Percentiles rank a stretch among this genome's conserved stretches.
Evolutionary conservation across 2,888 invertebrate genomes (phyloP).

Genomic region (Tuberolachnus salignus): DNA sequence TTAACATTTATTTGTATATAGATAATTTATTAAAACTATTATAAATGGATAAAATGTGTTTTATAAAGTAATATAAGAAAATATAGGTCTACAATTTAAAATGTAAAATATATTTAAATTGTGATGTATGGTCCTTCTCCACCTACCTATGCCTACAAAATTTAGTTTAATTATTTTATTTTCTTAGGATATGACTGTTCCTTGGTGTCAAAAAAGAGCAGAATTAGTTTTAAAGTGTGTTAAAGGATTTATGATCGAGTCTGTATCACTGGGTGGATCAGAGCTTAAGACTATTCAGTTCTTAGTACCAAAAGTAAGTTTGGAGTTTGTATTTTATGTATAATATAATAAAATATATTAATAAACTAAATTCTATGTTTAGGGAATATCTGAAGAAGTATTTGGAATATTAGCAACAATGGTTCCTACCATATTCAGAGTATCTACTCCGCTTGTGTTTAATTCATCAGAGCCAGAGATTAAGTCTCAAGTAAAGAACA

Average conservation of each 20-base stretch:
- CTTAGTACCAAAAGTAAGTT: conserved; percentile 76
- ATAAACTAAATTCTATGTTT: conserved; percentile 60
- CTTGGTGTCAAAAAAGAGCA: conserved; percentile 94
- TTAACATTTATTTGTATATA: no score
- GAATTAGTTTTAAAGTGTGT: conserved; percentile 98
- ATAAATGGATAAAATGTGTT: no score
- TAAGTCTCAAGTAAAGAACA: conserved; percentile 27
- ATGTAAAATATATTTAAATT: no score
- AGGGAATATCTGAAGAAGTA: conserved; percentile 81
- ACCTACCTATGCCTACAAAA: no score
- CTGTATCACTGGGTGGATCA: conserved; percentile 90
- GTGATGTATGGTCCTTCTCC: no score
- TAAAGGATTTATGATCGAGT: conserved; percentile 99
- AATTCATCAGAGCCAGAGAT: conserved; percentile 64
- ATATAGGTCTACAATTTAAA: no score
- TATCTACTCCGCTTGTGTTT: conserved; percentile 89
- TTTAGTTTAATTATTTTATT: conserved; percentile 48
- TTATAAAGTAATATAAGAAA: no score
- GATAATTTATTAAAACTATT: no score
- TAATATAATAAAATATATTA: conserved; percentile 6
- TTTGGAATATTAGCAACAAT: conserved; percentile 83
- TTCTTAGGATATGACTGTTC: conserved; percentile 87
- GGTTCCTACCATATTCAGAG: conserved; percentile 90
- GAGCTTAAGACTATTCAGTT: conserved; percentile 87
- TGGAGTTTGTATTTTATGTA: not conserved